Evolutionary conservation across 2,113 vertebrate genomes (phyloP), one percentile per base, ranked within the genome.

Genomic region (Xenopus borealis): DNA sequence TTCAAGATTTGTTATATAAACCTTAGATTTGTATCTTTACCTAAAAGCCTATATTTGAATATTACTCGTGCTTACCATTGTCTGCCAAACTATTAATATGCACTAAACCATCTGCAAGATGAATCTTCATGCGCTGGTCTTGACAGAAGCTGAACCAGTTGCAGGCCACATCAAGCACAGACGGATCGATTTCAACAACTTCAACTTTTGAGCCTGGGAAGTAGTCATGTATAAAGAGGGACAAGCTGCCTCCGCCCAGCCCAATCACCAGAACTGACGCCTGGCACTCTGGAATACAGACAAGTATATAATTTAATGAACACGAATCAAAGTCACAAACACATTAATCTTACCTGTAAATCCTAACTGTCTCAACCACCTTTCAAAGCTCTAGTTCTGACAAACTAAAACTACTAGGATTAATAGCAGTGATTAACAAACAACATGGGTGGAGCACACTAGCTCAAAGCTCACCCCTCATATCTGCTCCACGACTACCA

Each of bases 211-310:
- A 88, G 69, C 79, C 75, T 0, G 86, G 91, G 78, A 98, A 92
- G 82, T 96, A 96, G 81, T 98, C 94, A 0, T 95, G 92, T 66
- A 99, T 58, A 30, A 99, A 99, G 85, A 97, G 93, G 9, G 97
- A 93, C 69, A 98, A 90, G 65, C 94, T 95, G 78, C 96, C 97
- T 0, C 97, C 97, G 0, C 96, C 97, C 0, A 99, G 93, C 14
- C 96, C 96, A 52, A 99, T 92, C 76, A 98, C 87, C 72, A 98
- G 82, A 81, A 98, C 81, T 0, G 88, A 86, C 71, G 95, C 76
- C 0, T 78, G 79, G 3, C 74, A 72, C 61, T 91, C 96, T 98
- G 86, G 18, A 80, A 79, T 2, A 53, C 52, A 53, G 6, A 17
- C 12, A 53, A 47, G 12, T 12, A 47, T 47, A 11, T 47, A 1